Conservation (phyloP, 2,113 vertebrate species). For the Balaeniceps rex region DNA sequence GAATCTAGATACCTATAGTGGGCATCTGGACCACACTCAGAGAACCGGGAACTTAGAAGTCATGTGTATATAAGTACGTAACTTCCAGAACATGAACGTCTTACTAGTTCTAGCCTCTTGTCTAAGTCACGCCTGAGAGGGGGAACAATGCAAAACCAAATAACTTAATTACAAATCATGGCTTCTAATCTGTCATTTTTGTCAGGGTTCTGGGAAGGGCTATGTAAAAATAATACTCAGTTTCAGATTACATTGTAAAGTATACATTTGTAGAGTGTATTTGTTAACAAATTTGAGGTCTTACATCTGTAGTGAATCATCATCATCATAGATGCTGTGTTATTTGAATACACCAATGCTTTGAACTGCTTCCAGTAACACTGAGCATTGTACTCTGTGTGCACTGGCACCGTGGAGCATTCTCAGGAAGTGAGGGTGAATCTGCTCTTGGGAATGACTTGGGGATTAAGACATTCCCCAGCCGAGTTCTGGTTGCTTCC, state of each 20-base stretch:
- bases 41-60: background rate
- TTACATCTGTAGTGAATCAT: background rate
- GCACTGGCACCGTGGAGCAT: background rate
- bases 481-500: background rate
- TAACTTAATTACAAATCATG: background rate
- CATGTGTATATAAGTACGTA: background rate
- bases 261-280: background rate
- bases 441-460: background rate
- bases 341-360: background rate
- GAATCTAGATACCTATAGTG: background rate
- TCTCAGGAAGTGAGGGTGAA: background rate
- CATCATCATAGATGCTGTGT: background rate
- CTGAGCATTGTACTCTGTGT: background rate
- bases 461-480: background rate
- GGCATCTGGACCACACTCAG: background rate
- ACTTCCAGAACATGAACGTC: background rate
- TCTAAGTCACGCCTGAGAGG: background rate
- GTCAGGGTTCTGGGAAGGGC: background rate
- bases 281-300: background rate
- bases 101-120: background rate
- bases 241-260: background rate
- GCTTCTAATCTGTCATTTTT: background rate
- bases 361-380: background rate
- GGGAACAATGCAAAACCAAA: background rate
- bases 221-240: background rate